These are phyloP conservation scores for Vanessa atalanta DNA, from an alignment of 1,140 invertebrate species.

Conservation along the genomic window DNA sequence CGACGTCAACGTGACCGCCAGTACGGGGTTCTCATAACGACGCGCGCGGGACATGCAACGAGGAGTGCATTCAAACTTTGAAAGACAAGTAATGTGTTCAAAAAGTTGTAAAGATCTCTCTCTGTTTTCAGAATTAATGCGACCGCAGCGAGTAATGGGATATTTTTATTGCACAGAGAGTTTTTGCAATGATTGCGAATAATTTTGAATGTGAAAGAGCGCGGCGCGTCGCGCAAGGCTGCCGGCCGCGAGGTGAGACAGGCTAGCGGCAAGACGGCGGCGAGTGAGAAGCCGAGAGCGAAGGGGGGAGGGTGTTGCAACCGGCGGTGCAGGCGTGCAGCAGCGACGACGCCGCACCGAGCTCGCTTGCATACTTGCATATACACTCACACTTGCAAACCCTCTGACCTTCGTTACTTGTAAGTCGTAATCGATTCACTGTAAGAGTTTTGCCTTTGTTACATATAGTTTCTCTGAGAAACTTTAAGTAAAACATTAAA, in stretches of 20 bases:
- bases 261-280: constrained; percentile 78
- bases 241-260: constrained; percentile 79
- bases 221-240: constrained; percentile 80
- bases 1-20: constrained; percentile 89
- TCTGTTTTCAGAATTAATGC: constrained; percentile 69
- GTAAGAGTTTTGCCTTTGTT: constrained; percentile 69
- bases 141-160: constrained; percentile 65
- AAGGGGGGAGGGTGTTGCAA: constrained; percentile 78
- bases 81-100: constrained; percentile 71
- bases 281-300: constrained; percentile 78
- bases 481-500: constrained; percentile 28
- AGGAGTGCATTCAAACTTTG: constrained; percentile 81
- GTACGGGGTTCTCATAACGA: constrained; percentile 88
- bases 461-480: constrained; percentile 37
- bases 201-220: constrained; percentile 80
- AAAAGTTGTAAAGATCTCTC: constrained; percentile 70
- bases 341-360: constrained; percentile 79
- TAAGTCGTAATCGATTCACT: constrained; percentile 72
- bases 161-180: constrained; percentile 79
- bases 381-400: constrained; percentile 75
- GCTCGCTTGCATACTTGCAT: constrained; percentile 79
- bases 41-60: constrained; percentile 86
- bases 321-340: constrained; percentile 79
- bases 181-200: constrained; percentile 80
- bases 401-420: constrained; percentile 76